Conservation (phyloP, 1,140 invertebrate species). For the Atopsyche davidsoni region DNA sequence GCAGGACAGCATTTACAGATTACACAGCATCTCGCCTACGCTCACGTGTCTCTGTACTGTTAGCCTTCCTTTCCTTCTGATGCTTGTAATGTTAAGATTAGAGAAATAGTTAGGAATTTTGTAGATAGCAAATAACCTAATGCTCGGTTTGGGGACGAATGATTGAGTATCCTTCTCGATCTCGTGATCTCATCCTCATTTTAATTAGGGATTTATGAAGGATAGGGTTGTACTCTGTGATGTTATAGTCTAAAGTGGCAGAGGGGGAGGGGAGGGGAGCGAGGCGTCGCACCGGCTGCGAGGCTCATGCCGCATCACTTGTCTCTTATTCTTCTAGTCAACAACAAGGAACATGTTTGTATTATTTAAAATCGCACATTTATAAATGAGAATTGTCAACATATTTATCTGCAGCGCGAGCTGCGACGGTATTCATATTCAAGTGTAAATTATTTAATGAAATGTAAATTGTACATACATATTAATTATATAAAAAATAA, state of each 20-base stretch:
- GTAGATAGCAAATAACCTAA: constrained; percentile 17
- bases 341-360: constrained; percentile 24
- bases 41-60: no score
- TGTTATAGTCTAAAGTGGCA: constrained; percentile 10
- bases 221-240: constrained; percentile 18
- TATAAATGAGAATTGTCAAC: constrained; percentile 7
- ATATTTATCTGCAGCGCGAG: constrained; percentile 9
- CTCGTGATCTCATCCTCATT: constrained; percentile 29
- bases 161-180: constrained; percentile 27
- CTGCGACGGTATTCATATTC: constrained; percentile 24
- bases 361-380: constrained; percentile 21
- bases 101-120: constrained; percentile 9
- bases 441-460: constrained; percentile 30
- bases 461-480: constrained; percentile 32
- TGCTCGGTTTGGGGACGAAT: constrained; percentile 15
- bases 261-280: not conserved
- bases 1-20: no score
- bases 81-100: constrained; percentile 7
- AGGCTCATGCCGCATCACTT: constrained; percentile 2
- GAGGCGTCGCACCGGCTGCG: not conserved
- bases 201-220: constrained; percentile 28
- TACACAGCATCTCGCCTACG: no score
- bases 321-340: constrained; percentile 27
- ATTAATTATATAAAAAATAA: constrained; percentile 26
- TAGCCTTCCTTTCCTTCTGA: no score